These are phyloP conservation scores for Cyrtonyx montezumae DNA, from an alignment of 2,113 vertebrate genomes.

Conservation along the genomic window DNA sequence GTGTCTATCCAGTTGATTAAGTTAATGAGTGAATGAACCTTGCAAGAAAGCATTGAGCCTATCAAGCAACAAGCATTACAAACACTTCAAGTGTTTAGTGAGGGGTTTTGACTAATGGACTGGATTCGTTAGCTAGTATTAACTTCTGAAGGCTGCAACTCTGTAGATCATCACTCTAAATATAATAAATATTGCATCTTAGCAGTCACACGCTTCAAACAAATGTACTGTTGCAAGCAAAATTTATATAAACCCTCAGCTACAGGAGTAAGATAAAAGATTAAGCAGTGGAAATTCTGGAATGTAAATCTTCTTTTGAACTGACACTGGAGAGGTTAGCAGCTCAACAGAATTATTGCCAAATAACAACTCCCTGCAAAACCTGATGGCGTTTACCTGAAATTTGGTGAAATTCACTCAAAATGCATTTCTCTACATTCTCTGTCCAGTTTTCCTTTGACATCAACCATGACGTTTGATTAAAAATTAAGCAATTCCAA, in stretches of 20 bases:
- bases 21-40: background rate
- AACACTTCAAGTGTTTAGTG: background rate
- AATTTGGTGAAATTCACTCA: background rate
- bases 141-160: conserved; percentile 49
- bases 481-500: background rate
- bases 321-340: background rate
- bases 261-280: background rate
- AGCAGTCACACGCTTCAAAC: background rate
- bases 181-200: background rate
- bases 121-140: conserved; percentile 50
- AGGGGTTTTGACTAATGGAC: conserved; percentile 38
- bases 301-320: background rate
- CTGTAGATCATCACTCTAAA: background rate
- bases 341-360: background rate
- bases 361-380: background rate
- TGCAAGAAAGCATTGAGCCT: background rate
- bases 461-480: background rate
- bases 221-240: background rate
- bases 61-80: background rate
- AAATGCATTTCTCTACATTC: background rate
- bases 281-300: background rate
- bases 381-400: background rate
- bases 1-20: background rate
- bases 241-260: conserved; percentile 13
- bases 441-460: background rate